phyloP scores from a whole-genome alignment of 1,140 invertebrate genomes.

The Antheraea mylitta region DNA sequence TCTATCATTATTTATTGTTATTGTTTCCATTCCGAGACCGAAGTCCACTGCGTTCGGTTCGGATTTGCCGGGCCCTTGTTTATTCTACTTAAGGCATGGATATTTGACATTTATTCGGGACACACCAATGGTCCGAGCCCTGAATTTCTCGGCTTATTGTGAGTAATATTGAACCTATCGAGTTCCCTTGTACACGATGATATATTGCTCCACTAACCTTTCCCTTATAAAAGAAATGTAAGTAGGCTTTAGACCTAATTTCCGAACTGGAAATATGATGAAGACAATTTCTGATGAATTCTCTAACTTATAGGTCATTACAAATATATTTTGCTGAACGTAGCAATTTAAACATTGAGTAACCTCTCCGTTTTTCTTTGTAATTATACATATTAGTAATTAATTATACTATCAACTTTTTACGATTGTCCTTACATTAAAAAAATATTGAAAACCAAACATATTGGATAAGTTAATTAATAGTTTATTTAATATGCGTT shows the following conservation, averaged over 20 bases:
- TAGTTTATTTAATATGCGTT: no score
- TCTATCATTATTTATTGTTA: slow-evolving; percentile 67
- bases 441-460: no score
- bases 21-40: slow-evolving; percentile 46
- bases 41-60: slow-evolving; percentile 35
- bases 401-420: no score
- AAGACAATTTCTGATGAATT: not conserved
- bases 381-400: no score
- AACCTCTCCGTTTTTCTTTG: no score
- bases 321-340: not conserved
- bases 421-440: no score
- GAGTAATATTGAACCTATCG: slow-evolving; percentile 34
- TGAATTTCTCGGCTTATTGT: slow-evolving; percentile 33
- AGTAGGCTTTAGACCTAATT: not conserved
- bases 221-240: slow-evolving; percentile 6
- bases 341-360: no score
- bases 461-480: no score
- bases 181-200: slow-evolving; percentile 8
- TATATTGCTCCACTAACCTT: slow-evolving; percentile 7
- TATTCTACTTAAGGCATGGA: slow-evolving; percentile 59
- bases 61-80: slow-evolving; percentile 42
- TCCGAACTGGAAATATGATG: not conserved
- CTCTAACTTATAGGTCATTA: not conserved
- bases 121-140: slow-evolving; percentile 16
- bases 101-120: slow-evolving; percentile 61